A percentile compares a stretch with the other conserved stretches of the same genome.
These are phyloP conservation scores for Erpornis zantholeuca DNA, from an alignment of 2,113 vertebrate genomes.

Conservation along the genomic window DNA sequence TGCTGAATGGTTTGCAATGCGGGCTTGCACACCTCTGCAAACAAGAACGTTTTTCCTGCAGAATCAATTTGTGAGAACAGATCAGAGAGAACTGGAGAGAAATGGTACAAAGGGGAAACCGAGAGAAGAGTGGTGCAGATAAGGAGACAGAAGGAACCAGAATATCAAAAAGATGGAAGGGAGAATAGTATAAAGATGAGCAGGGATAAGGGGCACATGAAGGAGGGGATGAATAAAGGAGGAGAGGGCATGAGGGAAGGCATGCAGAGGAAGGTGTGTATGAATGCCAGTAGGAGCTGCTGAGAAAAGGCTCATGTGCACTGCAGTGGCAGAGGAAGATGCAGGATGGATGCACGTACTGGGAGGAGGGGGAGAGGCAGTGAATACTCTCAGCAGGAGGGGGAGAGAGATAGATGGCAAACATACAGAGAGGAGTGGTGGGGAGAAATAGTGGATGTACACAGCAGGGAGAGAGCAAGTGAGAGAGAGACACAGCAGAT, in stretches of 20 bases:
- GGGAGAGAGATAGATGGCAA: constrained; percentile 18
- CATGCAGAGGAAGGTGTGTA: neutral
- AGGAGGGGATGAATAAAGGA: neutral
- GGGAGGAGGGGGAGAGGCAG: constrained; percentile 21
- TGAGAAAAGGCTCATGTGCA: neutral
- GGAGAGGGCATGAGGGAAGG: neutral
- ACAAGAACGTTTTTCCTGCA: neutral
- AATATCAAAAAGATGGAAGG: neutral
- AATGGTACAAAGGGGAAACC: neutral
- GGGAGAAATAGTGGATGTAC: constrained; percentile 57
- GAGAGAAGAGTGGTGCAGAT: neutral
- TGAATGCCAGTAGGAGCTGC: neutral
- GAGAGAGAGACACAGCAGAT: constrained; percentile 65
- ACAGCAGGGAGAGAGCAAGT: constrained; percentile 39
- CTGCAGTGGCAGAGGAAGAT: neutral
- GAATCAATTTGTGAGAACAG: constrained; percentile 2
- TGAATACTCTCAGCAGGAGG: constrained; percentile 41
- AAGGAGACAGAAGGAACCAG: neutral
- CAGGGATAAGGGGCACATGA: neutral
- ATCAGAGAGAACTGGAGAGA: constrained; percentile 7
- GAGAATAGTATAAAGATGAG: neutral
- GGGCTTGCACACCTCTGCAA: neutral
- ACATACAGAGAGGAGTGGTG: constrained; percentile 18
- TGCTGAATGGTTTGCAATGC: neutral
- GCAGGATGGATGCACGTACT: neutral